Base-by-base conservation (phyloP, 2,888 invertebrate species). In the Cryptus armator region DNA sequence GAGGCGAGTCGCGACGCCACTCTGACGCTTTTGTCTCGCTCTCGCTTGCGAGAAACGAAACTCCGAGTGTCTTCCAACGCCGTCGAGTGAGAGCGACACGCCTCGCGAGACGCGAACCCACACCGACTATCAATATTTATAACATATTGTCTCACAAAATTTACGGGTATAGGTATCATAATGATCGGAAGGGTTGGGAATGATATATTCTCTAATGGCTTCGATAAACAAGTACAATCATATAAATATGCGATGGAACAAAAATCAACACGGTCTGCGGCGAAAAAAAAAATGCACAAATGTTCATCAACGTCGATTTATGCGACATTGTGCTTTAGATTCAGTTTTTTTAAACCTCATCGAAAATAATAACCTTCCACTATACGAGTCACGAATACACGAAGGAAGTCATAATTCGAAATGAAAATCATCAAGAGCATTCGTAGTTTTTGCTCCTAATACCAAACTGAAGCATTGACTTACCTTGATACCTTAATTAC, bases 101-200 rank as follows among this genome's bases (percentile, higher is more conserved):
- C 84, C 85, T 84, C 74, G 77, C 51, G 71, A 70, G 82, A 71
- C 79, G 75, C 51, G 72, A 68, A 62, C 80, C 71, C 76, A 32
- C 78, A 78, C 86, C 85, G 88, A 87, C 91, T 92, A 92, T 92
- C 90, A 93, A 93, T 93, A 93, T 93, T 93, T 93, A 93, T 92
- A 92, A 92, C 91, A 92, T 93, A 92, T 92, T 92, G 92, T 93
- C 89, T 91, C 89, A 72, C 51, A 89, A 90, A 91, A 77, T 90
- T 91, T 90, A 89, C 89, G 89, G 88, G 87, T 84, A 89, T 88
- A 89, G 89, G 89, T 86, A 88, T 51, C 51, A 79, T 83, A 84
- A 83, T 84, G 74, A 83, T 86, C 77, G 68, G 70, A 76, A 70
- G 68, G 71, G 51, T 81, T 71, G 68, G 51, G 9, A 66, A 75